Conservation (phyloP, 2,113 vertebrate species). For the Proterorhinus semilunaris region DNA sequence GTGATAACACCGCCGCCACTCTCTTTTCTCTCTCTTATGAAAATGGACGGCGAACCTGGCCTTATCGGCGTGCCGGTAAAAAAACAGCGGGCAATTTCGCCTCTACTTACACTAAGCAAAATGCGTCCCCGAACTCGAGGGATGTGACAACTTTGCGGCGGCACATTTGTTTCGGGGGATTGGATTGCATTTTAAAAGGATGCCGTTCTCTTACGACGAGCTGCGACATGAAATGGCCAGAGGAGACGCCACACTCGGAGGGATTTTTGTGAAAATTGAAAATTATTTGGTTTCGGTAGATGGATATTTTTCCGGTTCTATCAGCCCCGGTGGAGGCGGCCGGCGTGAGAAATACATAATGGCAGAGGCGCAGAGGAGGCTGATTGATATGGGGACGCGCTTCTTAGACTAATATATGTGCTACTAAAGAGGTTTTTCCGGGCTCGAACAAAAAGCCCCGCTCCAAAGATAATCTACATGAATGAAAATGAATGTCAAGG, state of each 20-base stretch:
- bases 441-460: constrained; percentile 1
- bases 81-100: constrained; percentile 36
- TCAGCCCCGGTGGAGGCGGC: constrained; percentile 25
- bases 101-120: constrained; percentile 22
- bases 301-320: constrained; percentile 51
- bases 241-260: constrained; percentile 7
- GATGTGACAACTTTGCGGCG: constrained; percentile 22
- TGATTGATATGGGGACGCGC: constrained; percentile 30
- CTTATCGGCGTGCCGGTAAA: constrained; percentile 35
- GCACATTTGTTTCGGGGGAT: constrained; percentile 44
- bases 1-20: constrained; percentile 11
- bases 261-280: constrained; percentile 61
- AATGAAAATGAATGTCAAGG: too few relatives aligned
- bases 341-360: constrained; percentile 51
- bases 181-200: constrained; percentile 52
- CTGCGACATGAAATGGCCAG: constrained; percentile 14
- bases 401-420: constrained; percentile 39
- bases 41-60: constrained; percentile 18
- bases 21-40: constrained; percentile 9
- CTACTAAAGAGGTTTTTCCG: constrained; percentile 27
- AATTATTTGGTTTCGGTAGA: constrained; percentile 58
- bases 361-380: constrained; percentile 11
- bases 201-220: constrained; percentile 30
- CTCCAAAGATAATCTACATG: background rate
- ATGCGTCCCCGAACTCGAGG: constrained; percentile 29